Evolutionary conservation across 2,113 vertebrate species (phyloP), one percentile per base, ranked within the genome.

Genomic region (Ptilonorhynchus violaceus): DNA sequence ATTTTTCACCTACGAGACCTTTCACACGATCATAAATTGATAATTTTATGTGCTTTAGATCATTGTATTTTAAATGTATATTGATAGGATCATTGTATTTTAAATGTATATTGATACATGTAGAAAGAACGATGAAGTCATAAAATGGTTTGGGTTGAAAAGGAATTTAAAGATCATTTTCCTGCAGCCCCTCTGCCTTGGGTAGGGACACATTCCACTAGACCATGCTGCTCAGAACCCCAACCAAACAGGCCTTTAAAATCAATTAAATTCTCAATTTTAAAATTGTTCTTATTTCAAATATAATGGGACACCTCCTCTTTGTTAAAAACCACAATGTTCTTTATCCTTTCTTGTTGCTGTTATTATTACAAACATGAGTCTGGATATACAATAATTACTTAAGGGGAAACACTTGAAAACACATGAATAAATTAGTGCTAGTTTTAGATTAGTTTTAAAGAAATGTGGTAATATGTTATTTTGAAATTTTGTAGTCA

Each of bases 231-330:
- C 12, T 81, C 27, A 58, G 22, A 66, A 1, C 2, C 12, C 10
- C 15, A 16, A 28, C 4, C 22, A 81, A 74, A 59, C 2, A 11
- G 37, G 4, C 15, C 22, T 74, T 67, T 59, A n/a, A 84, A 93
- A 66, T 60, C 11, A 73, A 41, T 14, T 52, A 35, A 37, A 47
- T 6, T 68, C 33, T 37, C 55, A 55, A 66, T 49, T 44, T 75
- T 11, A 79, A 76, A 80, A 66, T 52, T 35, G 15, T 58, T 62
- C 31, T 83, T 46, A 17, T 6, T 62, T 46, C 30, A 66, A 37
- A 53, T 67, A 58, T 6, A 82, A 14, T 13, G 4, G 2, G 11
- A n/a, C 1, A 3, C 2, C 4, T 58, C 4, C 2, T 63, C 28
- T 79, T 68, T 50, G 1, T 64, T 66, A 77, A 56, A 16, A 73